Evolutionary conservation across 2,113 vertebrate species (phyloP).

Genomic region (Nestor notabilis): DNA sequence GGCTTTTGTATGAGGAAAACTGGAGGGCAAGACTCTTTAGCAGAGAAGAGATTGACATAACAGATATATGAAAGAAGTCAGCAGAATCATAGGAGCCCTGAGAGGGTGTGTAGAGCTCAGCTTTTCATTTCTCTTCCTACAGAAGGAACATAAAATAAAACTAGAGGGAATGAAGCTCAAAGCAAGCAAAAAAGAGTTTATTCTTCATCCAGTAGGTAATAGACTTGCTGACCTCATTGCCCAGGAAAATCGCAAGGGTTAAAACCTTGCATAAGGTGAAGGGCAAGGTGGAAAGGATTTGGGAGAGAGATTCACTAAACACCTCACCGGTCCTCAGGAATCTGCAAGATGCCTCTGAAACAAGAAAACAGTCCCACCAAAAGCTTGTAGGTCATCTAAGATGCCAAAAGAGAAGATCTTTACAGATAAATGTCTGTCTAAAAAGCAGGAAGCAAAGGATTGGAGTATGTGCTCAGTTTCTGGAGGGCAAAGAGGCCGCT

Average conservation of each 20-base stretch:
- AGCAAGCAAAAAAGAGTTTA: neutral
- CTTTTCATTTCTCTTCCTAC: neutral
- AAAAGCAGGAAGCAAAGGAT: neutral
- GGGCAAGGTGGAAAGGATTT: neutral
- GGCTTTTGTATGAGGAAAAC: neutral
- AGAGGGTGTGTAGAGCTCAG: neutral
- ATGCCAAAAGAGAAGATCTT: neutral
- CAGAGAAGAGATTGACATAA: neutral
- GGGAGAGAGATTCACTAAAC: neutral
- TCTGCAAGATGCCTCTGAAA: neutral
- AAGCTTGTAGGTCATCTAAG: neutral
- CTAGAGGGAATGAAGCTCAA: neutral
- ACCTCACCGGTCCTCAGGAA: neutral
- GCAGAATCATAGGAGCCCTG: neutral
- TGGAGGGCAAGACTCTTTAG: neutral
- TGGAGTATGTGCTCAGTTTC: neutral
- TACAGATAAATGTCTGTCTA: neutral
- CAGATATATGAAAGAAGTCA: neutral
- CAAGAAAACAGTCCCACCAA: neutral
- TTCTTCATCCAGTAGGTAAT: neutral
- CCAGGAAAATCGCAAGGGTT: neutral
- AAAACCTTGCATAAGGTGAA: neutral
- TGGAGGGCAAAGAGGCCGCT: neutral
- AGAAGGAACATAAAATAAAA: neutral
- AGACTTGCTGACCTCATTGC: neutral